These are phyloP conservation scores for Pseudopipra pipra DNA, from an alignment of 2,113 vertebrate species.

Conservation along the genomic window DNA sequence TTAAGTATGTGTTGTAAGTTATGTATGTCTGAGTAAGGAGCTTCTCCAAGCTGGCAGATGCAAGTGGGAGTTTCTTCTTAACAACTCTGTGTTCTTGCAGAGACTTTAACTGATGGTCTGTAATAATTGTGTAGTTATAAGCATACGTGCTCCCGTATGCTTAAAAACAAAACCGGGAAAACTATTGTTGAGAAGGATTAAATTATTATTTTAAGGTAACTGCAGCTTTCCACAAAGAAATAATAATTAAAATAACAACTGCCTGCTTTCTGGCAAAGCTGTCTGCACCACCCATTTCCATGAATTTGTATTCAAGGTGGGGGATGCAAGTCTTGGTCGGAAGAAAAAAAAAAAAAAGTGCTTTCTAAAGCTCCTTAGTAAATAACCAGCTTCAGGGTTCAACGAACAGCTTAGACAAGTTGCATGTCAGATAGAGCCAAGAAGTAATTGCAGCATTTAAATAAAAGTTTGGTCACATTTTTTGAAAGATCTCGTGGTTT, in stretches of 20 bases:
- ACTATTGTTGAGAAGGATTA: conserved; percentile 47
- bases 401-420: conserved; percentile 53
- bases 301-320: conserved; percentile 67
- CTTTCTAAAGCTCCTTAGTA: conserved; percentile 58
- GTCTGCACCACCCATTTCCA: conserved; percentile 70
- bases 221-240: conserved; percentile 53
- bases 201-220: conserved; percentile 63
- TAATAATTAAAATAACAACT: conserved; percentile 65
- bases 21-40: neutral
- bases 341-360: neutral
- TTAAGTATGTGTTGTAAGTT: neutral
- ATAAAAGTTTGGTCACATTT: conserved; percentile 46
- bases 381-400: conserved; percentile 71
- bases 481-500: conserved; percentile 17
- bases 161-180: conserved; percentile 45
- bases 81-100: neutral
- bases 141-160: neutral
- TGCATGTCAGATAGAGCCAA: conserved; percentile 22
- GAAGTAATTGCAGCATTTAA: conserved; percentile 61
- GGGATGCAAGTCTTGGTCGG: conserved; percentile 4
- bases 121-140: conserved; percentile 21
- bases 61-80: conserved; percentile 59
- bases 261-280: conserved; percentile 39
- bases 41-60: conserved; percentile 40
- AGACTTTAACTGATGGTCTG: conserved; percentile 8